Conservation (phyloP, 2,888 invertebrate species). For the Lepas anatifera region DNA sequence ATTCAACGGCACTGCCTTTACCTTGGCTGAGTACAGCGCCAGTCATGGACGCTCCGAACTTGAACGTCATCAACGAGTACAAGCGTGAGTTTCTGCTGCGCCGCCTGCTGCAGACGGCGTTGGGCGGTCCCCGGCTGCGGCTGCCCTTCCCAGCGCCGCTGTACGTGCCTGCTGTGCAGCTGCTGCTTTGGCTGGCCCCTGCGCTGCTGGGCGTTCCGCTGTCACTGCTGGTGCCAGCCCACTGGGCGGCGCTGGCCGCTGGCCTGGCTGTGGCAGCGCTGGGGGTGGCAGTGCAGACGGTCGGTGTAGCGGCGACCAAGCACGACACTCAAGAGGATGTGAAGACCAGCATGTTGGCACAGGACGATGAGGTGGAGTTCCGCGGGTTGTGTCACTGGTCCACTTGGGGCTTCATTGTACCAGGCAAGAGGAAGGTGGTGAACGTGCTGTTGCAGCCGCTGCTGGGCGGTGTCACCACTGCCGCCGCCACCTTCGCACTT, state of each 20-base stretch:
- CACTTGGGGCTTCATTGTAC: conserved; percentile 24
- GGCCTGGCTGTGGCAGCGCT: background rate
- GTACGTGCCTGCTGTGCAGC: background rate
- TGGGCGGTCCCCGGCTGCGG: background rate
- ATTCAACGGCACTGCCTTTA: too few species aligned
- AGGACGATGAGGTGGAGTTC: conserved; percentile 23
- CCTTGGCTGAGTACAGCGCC: too few species aligned
- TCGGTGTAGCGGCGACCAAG: background rate
- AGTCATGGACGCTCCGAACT: background rate
- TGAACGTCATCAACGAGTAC: conserved; percentile 7
- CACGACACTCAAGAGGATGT: background rate
- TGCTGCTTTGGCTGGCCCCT: background rate
- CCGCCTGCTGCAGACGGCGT: background rate
- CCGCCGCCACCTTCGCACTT: conserved; percentile 18
- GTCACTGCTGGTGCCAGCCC: background rate
- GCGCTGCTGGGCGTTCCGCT: background rate
- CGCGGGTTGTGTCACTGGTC: conserved; percentile 20
- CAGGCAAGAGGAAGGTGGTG: conserved; percentile 17
- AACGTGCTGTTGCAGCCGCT: conserved; percentile 20
- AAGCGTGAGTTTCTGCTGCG: background rate
- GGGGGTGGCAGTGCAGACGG: background rate
- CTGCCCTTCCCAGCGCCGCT: background rate
- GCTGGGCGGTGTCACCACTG: conserved; percentile 19
- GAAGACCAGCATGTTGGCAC: conserved; percentile 11
- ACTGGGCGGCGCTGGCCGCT: background rate